Evolutionary conservation across 1,140 invertebrate genomes (phyloP).

Genomic region (Heliconius congener): DNA sequence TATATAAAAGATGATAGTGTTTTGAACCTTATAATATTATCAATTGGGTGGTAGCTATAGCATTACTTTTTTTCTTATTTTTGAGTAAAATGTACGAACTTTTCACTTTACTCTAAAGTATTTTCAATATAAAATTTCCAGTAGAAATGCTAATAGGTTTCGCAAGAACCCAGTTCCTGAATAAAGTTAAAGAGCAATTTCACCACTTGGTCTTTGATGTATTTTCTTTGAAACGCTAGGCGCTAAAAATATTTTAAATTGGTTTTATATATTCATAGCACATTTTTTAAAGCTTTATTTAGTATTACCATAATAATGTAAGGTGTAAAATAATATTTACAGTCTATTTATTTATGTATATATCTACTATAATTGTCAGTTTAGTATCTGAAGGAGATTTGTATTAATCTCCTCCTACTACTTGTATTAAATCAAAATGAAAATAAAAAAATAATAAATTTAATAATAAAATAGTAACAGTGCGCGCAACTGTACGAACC

Average conservation of each 20-base stretch:
- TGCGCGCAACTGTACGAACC: too few relatives aligned
- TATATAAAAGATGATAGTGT: too few relatives aligned
- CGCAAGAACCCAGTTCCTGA: conserved; percentile 15
- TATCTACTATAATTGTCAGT: too few relatives aligned
- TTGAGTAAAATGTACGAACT: neutral
- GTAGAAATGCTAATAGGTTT: conserved; percentile 14
- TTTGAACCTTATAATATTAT: too few relatives aligned
- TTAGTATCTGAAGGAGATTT: too few relatives aligned
- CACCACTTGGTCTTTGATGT: conserved; percentile 4
- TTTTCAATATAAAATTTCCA: conserved; percentile 13
- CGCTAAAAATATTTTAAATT: conserved; percentile 1
- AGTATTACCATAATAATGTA: neutral
- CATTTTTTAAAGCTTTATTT: neutral
- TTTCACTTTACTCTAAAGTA: neutral
- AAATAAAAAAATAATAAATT: too few relatives aligned
- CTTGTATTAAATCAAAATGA: too few relatives aligned
- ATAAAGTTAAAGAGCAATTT: conserved; percentile 23
- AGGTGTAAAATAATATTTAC: neutral
- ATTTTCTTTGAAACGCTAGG: conserved; percentile 17
- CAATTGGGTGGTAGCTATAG: too few relatives aligned
- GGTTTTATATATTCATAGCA: conserved; percentile 12
- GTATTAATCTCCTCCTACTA: too few relatives aligned
- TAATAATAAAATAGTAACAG: too few relatives aligned
- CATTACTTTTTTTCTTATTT: neutral
- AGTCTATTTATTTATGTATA: too few relatives aligned